Evolutionary conservation across 2,113 vertebrate species (phyloP), one percentile per base, ranked within the genome.

Genomic region (Pelusios castaneus): DNA sequence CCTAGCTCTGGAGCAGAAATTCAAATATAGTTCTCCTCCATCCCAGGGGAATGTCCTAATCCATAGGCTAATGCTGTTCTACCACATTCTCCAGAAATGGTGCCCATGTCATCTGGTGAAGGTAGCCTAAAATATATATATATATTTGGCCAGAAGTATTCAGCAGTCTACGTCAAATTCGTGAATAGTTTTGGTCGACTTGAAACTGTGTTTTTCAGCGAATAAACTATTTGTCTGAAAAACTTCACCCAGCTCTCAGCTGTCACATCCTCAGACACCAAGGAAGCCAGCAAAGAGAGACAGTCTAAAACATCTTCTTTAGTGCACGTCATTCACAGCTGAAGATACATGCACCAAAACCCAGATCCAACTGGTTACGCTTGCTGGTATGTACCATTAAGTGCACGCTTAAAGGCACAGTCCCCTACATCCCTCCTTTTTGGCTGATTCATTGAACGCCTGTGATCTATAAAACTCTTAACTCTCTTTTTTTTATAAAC

Each of bases 351-450:
- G 49, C 54, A 12, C 31, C 24, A 81, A 75, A 73, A n/a, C 19
- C 58, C 67, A 87, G 8, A 38, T 4, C 70, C 38, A 73, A 22
- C 70, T 41, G 47, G 47, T 3, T 89, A 7, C 16, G 34, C 1
- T 0, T 60, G 25, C 10, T 78, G 0, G 0, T 8, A 8, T 31
- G 76, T 63, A 3, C 60, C 7, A 16, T 31, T 63, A 63, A 3
- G 31, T 63, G 34, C 31, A 34, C 60, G 14, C 63, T 67, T n/a
- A n/a, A 19, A 67, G 34, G 34, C 31, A 67, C 34, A n/a, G 25
- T 58, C 38, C 45, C 2, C n/a, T 63, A 2, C 41, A 4, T 34
- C 2, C 24, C 6, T 54, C 22, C 38, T 75, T 75, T 75, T 43
- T 6, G 7, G 38, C 38, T 43, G 24, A 24, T 75, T 24, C 25